Conservation (phyloP, 2,797 vertebrate species). For the Enteromius viviparus region DNA sequence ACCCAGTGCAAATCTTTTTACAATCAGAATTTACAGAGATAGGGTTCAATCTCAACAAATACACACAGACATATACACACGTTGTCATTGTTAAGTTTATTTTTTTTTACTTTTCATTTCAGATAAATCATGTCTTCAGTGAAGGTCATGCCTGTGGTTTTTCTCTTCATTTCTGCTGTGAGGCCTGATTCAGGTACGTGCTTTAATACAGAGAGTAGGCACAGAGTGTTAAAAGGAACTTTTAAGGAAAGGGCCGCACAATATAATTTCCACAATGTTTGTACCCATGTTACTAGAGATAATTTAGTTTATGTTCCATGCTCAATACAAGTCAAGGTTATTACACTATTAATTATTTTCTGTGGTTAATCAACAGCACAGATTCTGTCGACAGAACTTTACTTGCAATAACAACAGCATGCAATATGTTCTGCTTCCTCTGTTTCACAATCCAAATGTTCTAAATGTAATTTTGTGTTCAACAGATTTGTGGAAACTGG, state of each 20-base stretch:
- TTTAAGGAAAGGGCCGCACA: background rate
- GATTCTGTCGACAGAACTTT: background rate
- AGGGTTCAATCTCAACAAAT: background rate
- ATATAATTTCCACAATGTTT: background rate
- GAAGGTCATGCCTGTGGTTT: background rate
- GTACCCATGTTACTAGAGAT: background rate
- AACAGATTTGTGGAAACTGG: background rate
- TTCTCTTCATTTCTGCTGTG: slow-evolving; percentile 7
- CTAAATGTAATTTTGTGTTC: background rate
- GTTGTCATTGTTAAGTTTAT: background rate
- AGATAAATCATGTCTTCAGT: slow-evolving; percentile 10
- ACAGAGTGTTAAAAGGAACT: background rate
- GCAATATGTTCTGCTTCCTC: background rate
- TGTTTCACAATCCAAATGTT: background rate
- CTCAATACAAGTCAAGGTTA: background rate
- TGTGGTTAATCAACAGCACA: background rate
- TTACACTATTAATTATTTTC: background rate
- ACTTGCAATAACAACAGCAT: background rate
- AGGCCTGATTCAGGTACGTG: background rate
- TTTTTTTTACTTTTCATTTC: background rate
- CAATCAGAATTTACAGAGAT: background rate
- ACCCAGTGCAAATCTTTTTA: background rate
- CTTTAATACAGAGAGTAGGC: background rate
- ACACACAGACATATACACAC: background rate
- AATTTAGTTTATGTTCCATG: background rate